Conservation (phyloP, 2,888 invertebrate genomes). For the Hemaris fuciformis region DNA sequence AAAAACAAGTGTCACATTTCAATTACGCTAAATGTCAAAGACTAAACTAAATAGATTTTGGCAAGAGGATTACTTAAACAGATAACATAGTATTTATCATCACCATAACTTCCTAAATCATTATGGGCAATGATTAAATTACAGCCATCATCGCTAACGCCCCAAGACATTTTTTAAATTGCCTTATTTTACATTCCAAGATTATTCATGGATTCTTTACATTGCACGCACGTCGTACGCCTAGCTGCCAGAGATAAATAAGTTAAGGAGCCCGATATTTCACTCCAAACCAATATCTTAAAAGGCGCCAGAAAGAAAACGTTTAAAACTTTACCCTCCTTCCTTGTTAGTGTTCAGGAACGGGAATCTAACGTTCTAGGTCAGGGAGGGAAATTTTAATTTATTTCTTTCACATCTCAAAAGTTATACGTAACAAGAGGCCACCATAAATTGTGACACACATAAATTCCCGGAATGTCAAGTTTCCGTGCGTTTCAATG, state of each 20-base stretch:
- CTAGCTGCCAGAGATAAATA: constrained; percentile 65
- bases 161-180: constrained; percentile 46
- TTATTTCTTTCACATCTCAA: constrained; percentile 25
- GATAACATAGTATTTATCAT: not conserved
- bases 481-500: constrained; percentile 46
- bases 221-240: constrained; percentile 62
- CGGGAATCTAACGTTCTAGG: constrained; percentile 24
- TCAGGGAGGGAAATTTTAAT: constrained; percentile 17
- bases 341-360: constrained; percentile 26
- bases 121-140: constrained; percentile 31
- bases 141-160: constrained; percentile 36
- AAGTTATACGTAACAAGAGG: constrained; percentile 36
- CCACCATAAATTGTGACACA: constrained; percentile 36
- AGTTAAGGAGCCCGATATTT: constrained; percentile 65
- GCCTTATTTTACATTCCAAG: constrained; percentile 53
- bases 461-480: constrained; percentile 45
- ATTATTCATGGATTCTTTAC: constrained; percentile 47
- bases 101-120: not conserved
- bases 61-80: not conserved
- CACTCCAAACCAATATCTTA: constrained; percentile 69
- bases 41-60: not conserved
- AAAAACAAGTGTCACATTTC: no score
- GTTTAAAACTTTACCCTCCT: constrained; percentile 42
- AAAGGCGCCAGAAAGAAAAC: constrained; percentile 50
- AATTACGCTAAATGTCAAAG: not conserved